These are phyloP conservation scores for Andrena chrysosceles DNA, from an alignment of 2,888 invertebrate species.

Conservation along the genomic window DNA sequence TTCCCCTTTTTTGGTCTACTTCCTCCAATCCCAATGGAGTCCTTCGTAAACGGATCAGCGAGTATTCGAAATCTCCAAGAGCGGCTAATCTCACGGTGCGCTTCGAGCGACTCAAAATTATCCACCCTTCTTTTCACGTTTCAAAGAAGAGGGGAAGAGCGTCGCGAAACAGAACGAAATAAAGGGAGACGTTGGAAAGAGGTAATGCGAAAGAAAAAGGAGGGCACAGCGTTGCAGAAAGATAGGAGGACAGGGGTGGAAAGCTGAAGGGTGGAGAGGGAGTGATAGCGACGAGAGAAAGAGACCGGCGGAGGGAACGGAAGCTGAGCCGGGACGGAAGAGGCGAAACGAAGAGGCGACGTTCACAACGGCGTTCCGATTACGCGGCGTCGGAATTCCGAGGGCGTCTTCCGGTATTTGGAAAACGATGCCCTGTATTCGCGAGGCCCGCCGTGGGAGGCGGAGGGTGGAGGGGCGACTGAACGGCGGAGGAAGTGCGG, in stretches of 20 bases:
- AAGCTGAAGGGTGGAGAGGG: neutral
- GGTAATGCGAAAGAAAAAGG: neutral
- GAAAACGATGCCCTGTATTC: slow-evolving; percentile 76
- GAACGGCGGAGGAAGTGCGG: slow-evolving; percentile 41
- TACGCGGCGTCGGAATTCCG: slow-evolving; percentile 75
- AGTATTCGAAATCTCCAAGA: neutral
- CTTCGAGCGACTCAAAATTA: neutral
- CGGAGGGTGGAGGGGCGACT: neutral
- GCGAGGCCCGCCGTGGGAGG: slow-evolving; percentile 44
- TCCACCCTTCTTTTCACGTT: neutral
- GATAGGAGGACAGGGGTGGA: neutral
- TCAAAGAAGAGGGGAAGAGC: neutral
- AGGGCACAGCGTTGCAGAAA: neutral
- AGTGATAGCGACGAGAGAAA: slow-evolving; percentile 12
- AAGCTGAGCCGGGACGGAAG: slow-evolving; percentile 17
- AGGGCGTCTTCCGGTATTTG: slow-evolving; percentile 77
- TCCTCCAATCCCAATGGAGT: too few species aligned
- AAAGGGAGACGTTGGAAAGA: neutral
- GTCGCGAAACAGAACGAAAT: neutral
- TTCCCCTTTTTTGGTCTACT: too few species aligned
- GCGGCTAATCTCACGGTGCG: neutral
- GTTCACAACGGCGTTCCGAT: slow-evolving; percentile 65
- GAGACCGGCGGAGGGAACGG: slow-evolving; percentile 1
- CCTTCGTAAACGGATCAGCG: too few species aligned
- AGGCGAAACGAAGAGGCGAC: slow-evolving; percentile 35